Percentiles rank a stretch among this genome's conserved stretches.
Evolutionary conservation across 2,888 invertebrate species (phyloP).

Genomic region (Quadroppia sp.): DNA sequence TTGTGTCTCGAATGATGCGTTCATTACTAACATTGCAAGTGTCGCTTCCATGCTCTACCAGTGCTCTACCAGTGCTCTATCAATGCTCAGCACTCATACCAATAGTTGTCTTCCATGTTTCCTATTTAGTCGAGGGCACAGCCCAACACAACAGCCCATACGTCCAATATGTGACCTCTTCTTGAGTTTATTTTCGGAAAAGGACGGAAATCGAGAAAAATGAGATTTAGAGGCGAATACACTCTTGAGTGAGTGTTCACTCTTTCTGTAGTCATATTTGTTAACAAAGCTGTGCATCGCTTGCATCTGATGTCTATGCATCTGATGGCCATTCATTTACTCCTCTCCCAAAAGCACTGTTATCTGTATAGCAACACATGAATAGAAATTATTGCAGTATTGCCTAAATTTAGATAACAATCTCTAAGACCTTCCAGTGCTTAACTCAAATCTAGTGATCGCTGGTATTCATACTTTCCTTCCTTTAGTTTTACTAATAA

Average conservation of each 20-base stretch:
- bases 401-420: conserved; percentile 37
- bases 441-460: neutral
- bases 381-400: conserved; percentile 25
- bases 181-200: conserved; percentile 31
- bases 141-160: neutral
- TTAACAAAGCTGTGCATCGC: conserved; percentile 14
- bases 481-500: conserved; percentile 22
- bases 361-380: conserved; percentile 27
- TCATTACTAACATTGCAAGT: conserved; percentile 36
- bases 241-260: conserved; percentile 8
- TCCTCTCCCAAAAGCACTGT: neutral
- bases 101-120: conserved; percentile 30
- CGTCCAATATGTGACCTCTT: conserved; percentile 33
- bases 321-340: conserved; percentile 38
- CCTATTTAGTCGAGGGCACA: conserved; percentile 11
- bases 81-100: neutral
- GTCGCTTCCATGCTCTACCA: conserved; percentile 22
- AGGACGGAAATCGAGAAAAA: conserved; percentile 30
- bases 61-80: no score
- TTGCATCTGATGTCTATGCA: conserved; percentile 16
- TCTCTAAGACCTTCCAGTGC: conserved; percentile 20
- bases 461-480: neutral
- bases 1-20: conserved; percentile 12
- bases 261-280: conserved; percentile 19
- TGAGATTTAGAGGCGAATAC: conserved; percentile 8